Percentiles rank a stretch among this genome's conserved stretches.
These are phyloP conservation scores for Arvicanthis niloticus DNA, from an alignment of 2,113 vertebrate species.

Conservation along the genomic window DNA sequence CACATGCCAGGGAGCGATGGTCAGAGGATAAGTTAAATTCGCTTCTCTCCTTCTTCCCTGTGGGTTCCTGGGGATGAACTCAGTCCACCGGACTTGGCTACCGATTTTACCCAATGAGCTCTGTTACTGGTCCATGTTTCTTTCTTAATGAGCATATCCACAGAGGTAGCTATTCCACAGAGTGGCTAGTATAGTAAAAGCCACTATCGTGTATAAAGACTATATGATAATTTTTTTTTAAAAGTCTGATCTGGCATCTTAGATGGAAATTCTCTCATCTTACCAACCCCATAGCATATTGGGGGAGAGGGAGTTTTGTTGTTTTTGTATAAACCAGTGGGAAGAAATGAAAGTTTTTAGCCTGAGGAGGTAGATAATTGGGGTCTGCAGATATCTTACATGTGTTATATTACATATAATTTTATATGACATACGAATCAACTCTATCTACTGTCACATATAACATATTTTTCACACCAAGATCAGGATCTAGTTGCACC, in stretches of 20 bases:
- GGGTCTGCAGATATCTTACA: conserved; percentile 69
- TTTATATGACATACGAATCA: not conserved
- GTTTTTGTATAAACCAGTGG: conserved; percentile 67
- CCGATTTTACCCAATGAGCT: not conserved
- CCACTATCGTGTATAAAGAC: not conserved
- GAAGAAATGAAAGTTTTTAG: conserved; percentile 62
- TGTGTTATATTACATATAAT: not conserved
- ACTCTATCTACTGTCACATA: not conserved
- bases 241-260: conserved; percentile 50
- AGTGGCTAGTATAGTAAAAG: not conserved
- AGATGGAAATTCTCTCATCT: conserved; percentile 60
- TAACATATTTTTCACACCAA: conserved; percentile 26
- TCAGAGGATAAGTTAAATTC: not conserved
- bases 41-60: not conserved
- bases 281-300: conserved; percentile 22
- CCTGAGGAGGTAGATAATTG: conserved; percentile 60
- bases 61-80: not conserved
- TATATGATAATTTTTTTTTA: not conserved
- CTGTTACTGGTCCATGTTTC: not conserved
- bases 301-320: conserved; percentile 42
- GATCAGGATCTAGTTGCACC: not conserved
- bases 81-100: too few relatives aligned
- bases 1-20: too few relatives aligned
- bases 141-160: not conserved
- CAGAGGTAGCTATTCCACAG: not conserved